Conservation (phyloP, 1,140 invertebrate species). For the Drosophila pseudoananassae region DNA sequence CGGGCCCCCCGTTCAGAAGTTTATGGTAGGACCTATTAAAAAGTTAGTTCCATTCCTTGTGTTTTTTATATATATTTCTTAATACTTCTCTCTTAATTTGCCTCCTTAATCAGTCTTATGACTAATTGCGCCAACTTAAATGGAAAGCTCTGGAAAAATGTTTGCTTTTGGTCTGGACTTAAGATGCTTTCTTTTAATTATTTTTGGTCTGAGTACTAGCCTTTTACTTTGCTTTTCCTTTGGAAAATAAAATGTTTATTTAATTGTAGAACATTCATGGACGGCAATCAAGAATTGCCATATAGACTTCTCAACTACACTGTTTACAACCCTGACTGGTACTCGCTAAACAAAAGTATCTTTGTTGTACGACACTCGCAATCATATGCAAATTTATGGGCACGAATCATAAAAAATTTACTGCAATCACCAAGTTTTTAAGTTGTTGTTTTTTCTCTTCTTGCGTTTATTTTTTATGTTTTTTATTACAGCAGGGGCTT, state of each 20-base stretch:
- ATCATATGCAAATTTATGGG: slow-evolving; percentile 67
- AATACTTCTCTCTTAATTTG: slow-evolving; percentile 54
- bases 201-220: no score
- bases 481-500: slow-evolving; percentile 51
- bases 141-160: slow-evolving; percentile 27
- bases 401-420: slow-evolving; percentile 26
- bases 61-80: slow-evolving; percentile 26
- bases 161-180: not conserved
- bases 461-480: slow-evolving; percentile 2
- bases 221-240: no score
- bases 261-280: slow-evolving; percentile 3
- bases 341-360: slow-evolving; percentile 46
- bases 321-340: slow-evolving; percentile 18
- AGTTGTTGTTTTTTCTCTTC: slow-evolving; percentile 16
- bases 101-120: slow-evolving; percentile 63
- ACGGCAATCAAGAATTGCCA: slow-evolving; percentile 21
- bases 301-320: slow-evolving; percentile 33
- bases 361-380: slow-evolving; percentile 17
- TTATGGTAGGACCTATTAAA: slow-evolving; percentile 73
- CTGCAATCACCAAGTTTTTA: slow-evolving; percentile 40
- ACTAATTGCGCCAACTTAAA: slow-evolving; percentile 56
- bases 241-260: slow-evolving; percentile 7
- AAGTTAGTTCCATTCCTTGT: slow-evolving; percentile 48
- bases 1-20: slow-evolving; percentile 38
- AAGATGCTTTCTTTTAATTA: not conserved